Percentiles rank a stretch among this genome's conserved stretches.
Evolutionary conservation across 2,797 vertebrate genomes (phyloP).

Genomic region (Pseudochromis fuscus): DNA sequence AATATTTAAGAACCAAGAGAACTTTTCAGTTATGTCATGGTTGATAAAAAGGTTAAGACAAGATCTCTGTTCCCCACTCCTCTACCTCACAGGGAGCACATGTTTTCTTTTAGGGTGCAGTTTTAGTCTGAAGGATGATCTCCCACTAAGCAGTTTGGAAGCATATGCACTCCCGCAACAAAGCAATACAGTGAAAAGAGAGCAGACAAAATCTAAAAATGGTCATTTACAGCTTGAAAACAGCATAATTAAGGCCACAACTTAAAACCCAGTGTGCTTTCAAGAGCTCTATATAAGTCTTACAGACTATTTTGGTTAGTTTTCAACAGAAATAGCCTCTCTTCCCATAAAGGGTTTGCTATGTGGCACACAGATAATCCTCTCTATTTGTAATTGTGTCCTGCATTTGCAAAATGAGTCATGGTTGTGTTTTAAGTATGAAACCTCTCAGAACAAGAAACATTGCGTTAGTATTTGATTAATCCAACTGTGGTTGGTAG

Average conservation of each 20-base stretch:
- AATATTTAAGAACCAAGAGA: slow-evolving; percentile 2
- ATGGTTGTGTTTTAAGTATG: background rate
- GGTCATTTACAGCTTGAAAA: slow-evolving; percentile 29
- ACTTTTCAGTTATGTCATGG: background rate
- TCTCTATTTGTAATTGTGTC: background rate
- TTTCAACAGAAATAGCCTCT: slow-evolving; percentile 48
- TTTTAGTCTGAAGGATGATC: background rate
- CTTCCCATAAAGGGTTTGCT: background rate
- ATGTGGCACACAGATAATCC: slow-evolving; percentile 3
- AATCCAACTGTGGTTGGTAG: background rate
- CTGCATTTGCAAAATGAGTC: background rate
- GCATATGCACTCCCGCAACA: background rate
- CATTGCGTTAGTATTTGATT: background rate
- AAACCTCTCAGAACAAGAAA: background rate
- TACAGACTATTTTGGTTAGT: slow-evolving; percentile 10
- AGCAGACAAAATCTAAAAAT: background rate
- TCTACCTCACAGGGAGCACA: background rate
- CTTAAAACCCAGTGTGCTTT: slow-evolving; percentile 16
- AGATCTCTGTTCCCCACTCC: slow-evolving; percentile 2
- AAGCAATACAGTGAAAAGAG: background rate
- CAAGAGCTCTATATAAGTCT: background rate
- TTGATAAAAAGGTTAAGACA: background rate
- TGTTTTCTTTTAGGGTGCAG: slow-evolving; percentile 1
- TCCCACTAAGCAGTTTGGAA: background rate
- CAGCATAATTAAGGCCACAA: slow-evolving; percentile 15